phyloP scores from a whole-genome alignment of 2,888 invertebrate genomes.

The Ennomos erosarius region DNA sequence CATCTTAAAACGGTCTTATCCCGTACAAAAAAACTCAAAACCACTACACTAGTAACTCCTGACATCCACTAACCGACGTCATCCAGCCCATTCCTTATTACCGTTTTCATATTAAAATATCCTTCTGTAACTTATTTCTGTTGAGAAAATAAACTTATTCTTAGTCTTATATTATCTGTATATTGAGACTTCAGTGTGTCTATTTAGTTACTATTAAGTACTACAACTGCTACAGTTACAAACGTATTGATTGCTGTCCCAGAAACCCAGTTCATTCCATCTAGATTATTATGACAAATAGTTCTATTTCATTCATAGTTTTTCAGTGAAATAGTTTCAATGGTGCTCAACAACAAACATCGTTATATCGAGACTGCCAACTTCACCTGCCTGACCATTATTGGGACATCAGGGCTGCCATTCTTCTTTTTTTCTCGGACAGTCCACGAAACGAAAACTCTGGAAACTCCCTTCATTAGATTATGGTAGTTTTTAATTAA shows the following conservation, averaged over 20 bases:
- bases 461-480: too few species aligned
- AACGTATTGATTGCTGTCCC: not conserved
- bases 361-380: not conserved
- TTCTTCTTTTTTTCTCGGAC: slow-evolving; percentile 8
- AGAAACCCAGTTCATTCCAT: slow-evolving; percentile 1
- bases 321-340: not conserved
- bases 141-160: too few species aligned
- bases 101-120: not conserved
- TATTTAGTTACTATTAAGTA: too few species aligned
- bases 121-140: too few species aligned
- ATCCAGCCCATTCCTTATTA: not conserved
- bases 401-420: slow-evolving; percentile 9
- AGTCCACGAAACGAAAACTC: not conserved
- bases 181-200: too few species aligned
- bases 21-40: too few species aligned
- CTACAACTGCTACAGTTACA: not conserved
- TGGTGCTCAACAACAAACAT: not conserved
- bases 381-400: slow-evolving; percentile 3
- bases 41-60: too few species aligned
- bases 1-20: too few species aligned
- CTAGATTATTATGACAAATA: too few species aligned
- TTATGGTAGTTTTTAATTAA: too few species aligned
- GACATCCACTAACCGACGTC: not conserved
- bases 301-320: too few species aligned
- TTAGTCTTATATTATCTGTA: too few species aligned